phyloP scores from a whole-genome alignment of 2,113 vertebrate species.

The Varanus salvator region DNA sequence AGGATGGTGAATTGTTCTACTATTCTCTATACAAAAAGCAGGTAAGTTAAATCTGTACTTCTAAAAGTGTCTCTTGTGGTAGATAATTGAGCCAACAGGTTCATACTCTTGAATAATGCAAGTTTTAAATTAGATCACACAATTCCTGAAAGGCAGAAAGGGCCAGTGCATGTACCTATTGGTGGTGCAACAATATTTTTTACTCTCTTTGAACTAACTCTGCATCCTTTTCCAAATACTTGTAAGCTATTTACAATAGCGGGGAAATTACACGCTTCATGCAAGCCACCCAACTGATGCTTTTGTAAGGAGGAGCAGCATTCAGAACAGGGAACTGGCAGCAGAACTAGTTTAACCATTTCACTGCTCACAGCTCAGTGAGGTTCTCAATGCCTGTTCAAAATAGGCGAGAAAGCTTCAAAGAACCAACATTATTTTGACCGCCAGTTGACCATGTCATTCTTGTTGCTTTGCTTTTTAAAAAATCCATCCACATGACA shows the following conservation, averaged over 20 bases:
- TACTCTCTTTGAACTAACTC: neutral
- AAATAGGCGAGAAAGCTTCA: neutral
- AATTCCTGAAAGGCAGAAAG: neutral
- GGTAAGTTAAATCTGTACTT: neutral
- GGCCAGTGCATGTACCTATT: neutral
- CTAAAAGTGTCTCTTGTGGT: too few relatives aligned
- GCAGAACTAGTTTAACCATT: neutral
- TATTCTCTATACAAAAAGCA: neutral
- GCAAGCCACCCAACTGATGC: neutral
- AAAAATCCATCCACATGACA: neutral
- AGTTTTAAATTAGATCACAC: neutral
- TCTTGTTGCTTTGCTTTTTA: too few relatives aligned
- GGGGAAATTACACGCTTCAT: neutral
- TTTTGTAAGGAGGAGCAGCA: neutral
- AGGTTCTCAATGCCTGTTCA: neutral
- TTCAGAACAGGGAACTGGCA: neutral
- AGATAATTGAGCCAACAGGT: neutral
- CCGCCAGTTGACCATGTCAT: neutral
- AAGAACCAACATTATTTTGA: neutral
- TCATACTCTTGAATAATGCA: neutral
- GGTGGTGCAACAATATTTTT: neutral
- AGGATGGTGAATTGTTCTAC: neutral
- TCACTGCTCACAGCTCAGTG: neutral
- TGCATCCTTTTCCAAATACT: neutral
- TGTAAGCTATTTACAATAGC: neutral